Conservation (phyloP, 2,888 invertebrate genomes). For the Onchidella celtica region DNA sequence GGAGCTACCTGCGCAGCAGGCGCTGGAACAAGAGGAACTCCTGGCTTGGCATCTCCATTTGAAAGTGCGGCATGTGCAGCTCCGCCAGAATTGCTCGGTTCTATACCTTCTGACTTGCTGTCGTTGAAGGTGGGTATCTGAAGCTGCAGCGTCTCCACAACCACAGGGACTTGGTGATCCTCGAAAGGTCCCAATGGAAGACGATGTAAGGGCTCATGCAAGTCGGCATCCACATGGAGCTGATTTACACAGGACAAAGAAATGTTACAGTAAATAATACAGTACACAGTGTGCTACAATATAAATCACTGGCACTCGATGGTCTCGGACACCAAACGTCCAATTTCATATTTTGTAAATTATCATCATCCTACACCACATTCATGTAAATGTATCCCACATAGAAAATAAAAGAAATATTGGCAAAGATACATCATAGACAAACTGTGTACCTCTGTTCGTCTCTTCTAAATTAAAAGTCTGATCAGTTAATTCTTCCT, state of each 20-base stretch:
- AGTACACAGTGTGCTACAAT: not conserved
- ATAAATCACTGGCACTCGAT: not conserved
- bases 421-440: too few relatives aligned
- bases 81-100: not conserved
- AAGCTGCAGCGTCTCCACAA: constrained; percentile 32
- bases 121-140: constrained; percentile 24
- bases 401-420: too few relatives aligned
- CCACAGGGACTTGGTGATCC: constrained; percentile 29
- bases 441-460: too few relatives aligned
- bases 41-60: not conserved
- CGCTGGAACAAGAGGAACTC: not conserved
- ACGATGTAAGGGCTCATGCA: constrained; percentile 37
- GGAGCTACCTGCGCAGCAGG: not conserved
- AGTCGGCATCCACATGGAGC: constrained; percentile 20
- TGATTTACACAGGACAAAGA: not conserved
- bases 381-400: not conserved
- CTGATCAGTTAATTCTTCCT: too few relatives aligned
- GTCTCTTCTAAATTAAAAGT: too few relatives aligned
- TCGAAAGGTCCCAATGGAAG: constrained; percentile 45
- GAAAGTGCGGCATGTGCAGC: not conserved
- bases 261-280: too few relatives aligned
- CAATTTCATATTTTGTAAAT: not conserved
- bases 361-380: not conserved
- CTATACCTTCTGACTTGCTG: not conserved
- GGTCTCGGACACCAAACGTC: not conserved